phyloP scores from a whole-genome alignment of 2,113 vertebrate species.

The Carettochelys insculpta region DNA sequence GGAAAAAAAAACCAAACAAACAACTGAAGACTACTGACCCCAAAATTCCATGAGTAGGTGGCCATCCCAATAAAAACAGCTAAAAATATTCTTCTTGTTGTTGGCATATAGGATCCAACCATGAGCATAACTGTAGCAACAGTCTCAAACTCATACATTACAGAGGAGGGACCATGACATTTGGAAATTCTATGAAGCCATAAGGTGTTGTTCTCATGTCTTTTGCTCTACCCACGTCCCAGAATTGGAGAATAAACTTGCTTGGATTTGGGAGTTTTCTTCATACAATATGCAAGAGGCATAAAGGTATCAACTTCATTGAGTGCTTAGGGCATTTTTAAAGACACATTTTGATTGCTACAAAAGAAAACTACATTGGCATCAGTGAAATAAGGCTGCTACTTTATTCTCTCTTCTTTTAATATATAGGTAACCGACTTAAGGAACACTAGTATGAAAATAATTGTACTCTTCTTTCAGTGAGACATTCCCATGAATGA shows the following conservation, averaged over 20 bases:
- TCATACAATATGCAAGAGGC: background rate
- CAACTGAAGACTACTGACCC: background rate
- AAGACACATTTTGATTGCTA: background rate
- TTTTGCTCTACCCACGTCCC: background rate
- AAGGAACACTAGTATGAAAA: background rate
- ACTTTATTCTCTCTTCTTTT: background rate
- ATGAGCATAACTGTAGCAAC: background rate
- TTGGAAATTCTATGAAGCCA: background rate
- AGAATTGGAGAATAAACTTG: background rate
- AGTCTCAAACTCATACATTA: background rate
- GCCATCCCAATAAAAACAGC: background rate
- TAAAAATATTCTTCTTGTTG: background rate
- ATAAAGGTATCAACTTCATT: background rate
- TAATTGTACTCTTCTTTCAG: background rate
- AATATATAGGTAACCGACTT: background rate
- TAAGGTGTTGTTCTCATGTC: background rate
- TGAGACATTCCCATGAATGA: background rate
- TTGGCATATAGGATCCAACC: background rate
- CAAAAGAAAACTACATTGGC: background rate
- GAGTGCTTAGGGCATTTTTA: background rate
- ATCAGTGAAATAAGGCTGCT: background rate
- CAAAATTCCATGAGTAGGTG: background rate
- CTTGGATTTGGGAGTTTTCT: background rate
- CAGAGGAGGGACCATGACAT: background rate
- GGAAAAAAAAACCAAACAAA: background rate